Conservation (phyloP, 2,797 vertebrate species). For the Xenops minutus region DNA sequence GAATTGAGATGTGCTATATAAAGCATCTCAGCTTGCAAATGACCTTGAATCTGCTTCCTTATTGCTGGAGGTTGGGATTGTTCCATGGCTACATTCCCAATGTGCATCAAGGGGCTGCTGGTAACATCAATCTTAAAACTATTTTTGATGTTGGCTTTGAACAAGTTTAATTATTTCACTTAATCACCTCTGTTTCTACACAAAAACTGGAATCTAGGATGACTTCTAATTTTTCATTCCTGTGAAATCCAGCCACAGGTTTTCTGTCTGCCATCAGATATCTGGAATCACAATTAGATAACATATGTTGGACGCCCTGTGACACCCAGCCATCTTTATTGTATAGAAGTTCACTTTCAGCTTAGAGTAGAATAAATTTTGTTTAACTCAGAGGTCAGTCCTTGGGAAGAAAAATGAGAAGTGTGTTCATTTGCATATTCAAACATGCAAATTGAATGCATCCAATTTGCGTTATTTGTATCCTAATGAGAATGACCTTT, state of each 20-base stretch:
- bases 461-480: constrained; percentile 20
- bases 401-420: constrained; percentile 41
- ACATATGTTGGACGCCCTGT: constrained; percentile 21
- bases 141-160: constrained; percentile 54
- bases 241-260: constrained; percentile 4
- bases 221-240: constrained; percentile 53
- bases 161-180: constrained; percentile 54
- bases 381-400: constrained; percentile 9
- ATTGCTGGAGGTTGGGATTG: constrained; percentile 37
- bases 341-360: constrained; percentile 11
- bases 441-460: constrained; percentile 26
- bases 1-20: constrained; percentile 42
- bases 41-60: constrained; percentile 64
- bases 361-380: constrained; percentile 33
- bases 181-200: constrained; percentile 53
- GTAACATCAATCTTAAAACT: constrained; percentile 62
- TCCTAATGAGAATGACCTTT: constrained; percentile 38
- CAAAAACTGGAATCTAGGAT: constrained; percentile 23
- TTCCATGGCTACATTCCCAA: constrained; percentile 67
- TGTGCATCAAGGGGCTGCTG: constrained; percentile 44
- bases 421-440: not conserved
- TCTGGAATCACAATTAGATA: constrained; percentile 23
- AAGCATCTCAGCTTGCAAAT: constrained; percentile 32
- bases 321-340: constrained; percentile 41
- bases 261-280: constrained; percentile 38